Conservation (phyloP, 64 coral and sea anemone species). For the Platygyra sinensis region DNA sequence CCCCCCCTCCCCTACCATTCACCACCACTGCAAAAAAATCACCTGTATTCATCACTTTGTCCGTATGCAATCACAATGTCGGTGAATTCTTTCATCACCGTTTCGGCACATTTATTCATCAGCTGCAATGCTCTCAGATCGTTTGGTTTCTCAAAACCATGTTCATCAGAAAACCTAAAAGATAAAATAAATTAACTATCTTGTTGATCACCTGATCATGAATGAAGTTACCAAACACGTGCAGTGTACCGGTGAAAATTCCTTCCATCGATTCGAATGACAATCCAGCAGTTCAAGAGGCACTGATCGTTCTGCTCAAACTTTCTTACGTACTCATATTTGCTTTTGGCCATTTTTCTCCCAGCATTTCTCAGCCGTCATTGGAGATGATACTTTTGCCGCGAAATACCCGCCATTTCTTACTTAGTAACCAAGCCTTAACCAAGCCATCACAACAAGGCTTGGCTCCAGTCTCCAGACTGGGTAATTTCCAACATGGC, state of each 20-base stretch:
- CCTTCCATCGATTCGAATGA: slow-evolving; percentile 96
- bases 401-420: slow-evolving; percentile 67
- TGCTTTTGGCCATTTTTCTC: slow-evolving; percentile 94
- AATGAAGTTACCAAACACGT: background rate
- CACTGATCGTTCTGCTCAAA: slow-evolving; percentile 95
- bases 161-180: slow-evolving; percentile 90
- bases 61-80: slow-evolving; percentile 95
- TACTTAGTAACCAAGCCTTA: slow-evolving; percentile 73
- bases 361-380: background rate
- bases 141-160: slow-evolving; percentile 95
- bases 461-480: slow-evolving; percentile 29
- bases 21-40: background rate
- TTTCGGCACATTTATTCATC: slow-evolving; percentile 92
- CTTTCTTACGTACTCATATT: slow-evolving; percentile 93
- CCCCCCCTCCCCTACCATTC: background rate
- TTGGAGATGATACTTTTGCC: background rate
- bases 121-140: slow-evolving; percentile 73
- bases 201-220: too few species aligned
- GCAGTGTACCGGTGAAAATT: slow-evolving; percentile 85
- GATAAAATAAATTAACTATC: background rate
- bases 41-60: slow-evolving; percentile 99
- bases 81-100: slow-evolving; percentile 90
- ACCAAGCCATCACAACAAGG: slow-evolving; percentile 33
- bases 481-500: slow-evolving; percentile 71
- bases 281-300: slow-evolving; percentile 94